Percentiles rank a stretch among this genome's conserved stretches.
These are phyloP conservation scores for Cygnus buccinator DNA, from an alignment of 2,113 vertebrate genomes.

Conservation along the genomic window DNA sequence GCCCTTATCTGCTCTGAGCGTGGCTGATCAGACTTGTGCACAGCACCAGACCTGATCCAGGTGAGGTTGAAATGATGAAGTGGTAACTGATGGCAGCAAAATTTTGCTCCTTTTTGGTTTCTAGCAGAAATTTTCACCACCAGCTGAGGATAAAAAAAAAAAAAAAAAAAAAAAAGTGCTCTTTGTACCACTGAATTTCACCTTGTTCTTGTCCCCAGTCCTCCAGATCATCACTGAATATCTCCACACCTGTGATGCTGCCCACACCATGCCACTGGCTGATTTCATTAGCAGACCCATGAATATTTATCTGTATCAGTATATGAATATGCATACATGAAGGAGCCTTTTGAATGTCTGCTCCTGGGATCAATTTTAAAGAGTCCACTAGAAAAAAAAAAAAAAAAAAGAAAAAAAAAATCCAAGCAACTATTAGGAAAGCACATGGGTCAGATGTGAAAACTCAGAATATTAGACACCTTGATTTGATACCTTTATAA, in stretches of 20 bases:
- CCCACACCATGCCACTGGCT: neutral
- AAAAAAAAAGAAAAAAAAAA: neutral
- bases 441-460: neutral
- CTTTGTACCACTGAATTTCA: neutral
- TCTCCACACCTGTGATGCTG: neutral
- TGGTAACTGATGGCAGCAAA: neutral
- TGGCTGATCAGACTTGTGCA: neutral
- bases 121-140: neutral
- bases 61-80: neutral
- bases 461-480: neutral
- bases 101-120: neutral
- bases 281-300: neutral
- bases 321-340: accelerated
- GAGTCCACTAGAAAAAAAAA: neutral
- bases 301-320: accelerated
- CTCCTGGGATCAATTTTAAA: neutral
- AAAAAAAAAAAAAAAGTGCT: neutral
- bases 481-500: neutral
- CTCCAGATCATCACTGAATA: neutral
- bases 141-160: neutral
- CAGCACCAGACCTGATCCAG: neutral
- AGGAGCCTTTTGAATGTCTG: neutral
- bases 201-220: neutral
- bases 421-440: neutral
- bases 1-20: neutral